These are phyloP conservation scores for Aphyosemion australe DNA, from an alignment of 2,113 vertebrate species.

Conservation along the genomic window DNA sequence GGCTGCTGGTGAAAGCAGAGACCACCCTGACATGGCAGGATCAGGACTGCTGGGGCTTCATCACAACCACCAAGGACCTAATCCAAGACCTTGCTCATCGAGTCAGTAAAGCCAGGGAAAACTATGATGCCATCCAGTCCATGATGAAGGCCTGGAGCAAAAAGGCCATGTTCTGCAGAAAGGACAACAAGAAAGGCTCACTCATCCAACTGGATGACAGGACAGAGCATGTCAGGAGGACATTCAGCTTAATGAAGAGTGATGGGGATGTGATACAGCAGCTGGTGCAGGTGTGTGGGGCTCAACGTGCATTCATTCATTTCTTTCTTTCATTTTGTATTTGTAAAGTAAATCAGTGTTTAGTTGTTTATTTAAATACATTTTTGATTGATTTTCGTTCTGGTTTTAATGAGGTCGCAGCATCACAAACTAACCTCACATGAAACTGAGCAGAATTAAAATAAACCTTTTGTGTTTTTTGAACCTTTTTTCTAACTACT, in stretches of 20 bases:
- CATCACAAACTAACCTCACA: background rate
- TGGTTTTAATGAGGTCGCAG: background rate
- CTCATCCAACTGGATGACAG: constrained; percentile 79
- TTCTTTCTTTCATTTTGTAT: too few relatives aligned
- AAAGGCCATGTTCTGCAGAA: constrained; percentile 76
- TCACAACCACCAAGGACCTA: constrained; percentile 64
- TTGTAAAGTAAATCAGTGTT: too few relatives aligned
- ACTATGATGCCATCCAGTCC: constrained; percentile 72
- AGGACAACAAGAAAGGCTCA: constrained; percentile 77
- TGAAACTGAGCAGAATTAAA: background rate
- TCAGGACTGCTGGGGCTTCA: constrained; percentile 75
- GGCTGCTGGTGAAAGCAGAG: constrained; percentile 71
- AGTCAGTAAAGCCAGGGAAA: constrained; percentile 77
- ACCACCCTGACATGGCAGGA: constrained; percentile 74
- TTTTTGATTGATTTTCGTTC: background rate
- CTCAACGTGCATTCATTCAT: background rate
- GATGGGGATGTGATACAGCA: constrained; percentile 77
- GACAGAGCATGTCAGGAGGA: constrained; percentile 71
- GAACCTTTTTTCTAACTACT: background rate
- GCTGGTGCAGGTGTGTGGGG: constrained; percentile 76
- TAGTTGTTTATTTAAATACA: background rate
- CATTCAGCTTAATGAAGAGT: constrained; percentile 74
- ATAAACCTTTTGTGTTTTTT: background rate
- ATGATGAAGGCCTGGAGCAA: constrained; percentile 78
- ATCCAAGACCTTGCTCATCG: constrained; percentile 71